Evolutionary conservation across 2,797 vertebrate species (phyloP).

Genomic region (Takifugu rubripes): DNA sequence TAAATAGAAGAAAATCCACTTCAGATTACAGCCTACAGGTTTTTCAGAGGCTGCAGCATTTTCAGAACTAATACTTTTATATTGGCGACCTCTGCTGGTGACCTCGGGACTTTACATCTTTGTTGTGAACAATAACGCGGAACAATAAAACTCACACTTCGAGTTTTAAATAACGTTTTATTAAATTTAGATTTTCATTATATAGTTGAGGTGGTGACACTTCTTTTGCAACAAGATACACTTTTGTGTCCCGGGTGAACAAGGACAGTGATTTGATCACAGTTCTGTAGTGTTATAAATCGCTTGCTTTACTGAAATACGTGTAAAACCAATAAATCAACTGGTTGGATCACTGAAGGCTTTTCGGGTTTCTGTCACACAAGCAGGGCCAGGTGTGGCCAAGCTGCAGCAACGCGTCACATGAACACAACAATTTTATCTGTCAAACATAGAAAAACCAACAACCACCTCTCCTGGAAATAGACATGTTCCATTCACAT

Average conservation of each 20-base stretch:
- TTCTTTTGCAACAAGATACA: constrained; percentile 36
- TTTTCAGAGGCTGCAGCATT: neutral
- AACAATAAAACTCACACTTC: constrained; percentile 3
- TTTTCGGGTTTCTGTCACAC: constrained; percentile 21
- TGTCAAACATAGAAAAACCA: neutral
- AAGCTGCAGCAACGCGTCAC: constrained; percentile 6
- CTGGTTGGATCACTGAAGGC: constrained; percentile 20
- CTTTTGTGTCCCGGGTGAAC: constrained; percentile 41
- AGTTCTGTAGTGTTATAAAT: constrained; percentile 56
- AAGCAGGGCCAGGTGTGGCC: constrained; percentile 30
- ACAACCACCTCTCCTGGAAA: neutral
- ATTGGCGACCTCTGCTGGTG: constrained; percentile 38
- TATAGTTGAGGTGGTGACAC: constrained; percentile 40
- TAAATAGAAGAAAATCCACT: too few relatives aligned
- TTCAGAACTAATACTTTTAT: neutral
- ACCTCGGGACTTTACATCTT: constrained; percentile 4
- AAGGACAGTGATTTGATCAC: constrained; percentile 51
- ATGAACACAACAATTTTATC: constrained; percentile 18
- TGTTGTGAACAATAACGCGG: neutral
- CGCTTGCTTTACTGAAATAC: constrained; percentile 11
- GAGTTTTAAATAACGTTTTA: constrained; percentile 65
- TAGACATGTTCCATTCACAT: neutral
- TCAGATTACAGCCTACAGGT: neutral
- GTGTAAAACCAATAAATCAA: constrained; percentile 10
- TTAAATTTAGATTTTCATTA: constrained; percentile 52